phyloP scores from a whole-genome alignment of 2,888 invertebrate species.

The Ophion slaviceki region DNA sequence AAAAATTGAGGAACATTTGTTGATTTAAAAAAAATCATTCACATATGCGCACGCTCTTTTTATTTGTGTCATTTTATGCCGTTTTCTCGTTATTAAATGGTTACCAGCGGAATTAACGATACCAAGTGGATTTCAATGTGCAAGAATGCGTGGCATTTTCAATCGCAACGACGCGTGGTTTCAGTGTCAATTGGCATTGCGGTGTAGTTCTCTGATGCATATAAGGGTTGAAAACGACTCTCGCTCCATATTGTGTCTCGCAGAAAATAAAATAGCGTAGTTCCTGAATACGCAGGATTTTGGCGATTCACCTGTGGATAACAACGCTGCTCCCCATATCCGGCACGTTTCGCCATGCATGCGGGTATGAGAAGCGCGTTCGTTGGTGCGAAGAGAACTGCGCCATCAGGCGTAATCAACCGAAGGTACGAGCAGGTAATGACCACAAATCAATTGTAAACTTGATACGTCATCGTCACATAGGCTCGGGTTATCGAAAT shows the following conservation, averaged over 20 bases:
- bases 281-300: slow-evolving; percentile 41
- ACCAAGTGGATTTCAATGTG: neutral
- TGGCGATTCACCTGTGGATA: slow-evolving; percentile 41
- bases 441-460: slow-evolving; percentile 56
- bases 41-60: neutral
- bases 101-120: slow-evolving; percentile 3
- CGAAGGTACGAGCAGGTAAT: slow-evolving; percentile 73
- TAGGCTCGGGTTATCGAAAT: too few relatives aligned
- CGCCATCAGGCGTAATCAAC: slow-evolving; percentile 67
- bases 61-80: neutral
- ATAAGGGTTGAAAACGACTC: slow-evolving; percentile 48
- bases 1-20: slow-evolving; percentile 3
- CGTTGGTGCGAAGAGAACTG: slow-evolving; percentile 71
- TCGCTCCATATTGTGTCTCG: slow-evolving; percentile 13
- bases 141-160: neutral
- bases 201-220: neutral
- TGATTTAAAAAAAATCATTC: slow-evolving; percentile 8
- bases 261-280: neutral
- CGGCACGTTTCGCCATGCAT: slow-evolving; percentile 72
- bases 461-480: neutral
- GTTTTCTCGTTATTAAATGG: slow-evolving; percentile 1
- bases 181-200: slow-evolving; percentile 31
- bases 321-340: neutral
- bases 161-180: slow-evolving; percentile 20
- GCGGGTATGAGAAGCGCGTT: slow-evolving; percentile 80